Evolutionary conservation across 1,140 invertebrate species (phyloP).

Genomic region (Maniola jurtina): DNA sequence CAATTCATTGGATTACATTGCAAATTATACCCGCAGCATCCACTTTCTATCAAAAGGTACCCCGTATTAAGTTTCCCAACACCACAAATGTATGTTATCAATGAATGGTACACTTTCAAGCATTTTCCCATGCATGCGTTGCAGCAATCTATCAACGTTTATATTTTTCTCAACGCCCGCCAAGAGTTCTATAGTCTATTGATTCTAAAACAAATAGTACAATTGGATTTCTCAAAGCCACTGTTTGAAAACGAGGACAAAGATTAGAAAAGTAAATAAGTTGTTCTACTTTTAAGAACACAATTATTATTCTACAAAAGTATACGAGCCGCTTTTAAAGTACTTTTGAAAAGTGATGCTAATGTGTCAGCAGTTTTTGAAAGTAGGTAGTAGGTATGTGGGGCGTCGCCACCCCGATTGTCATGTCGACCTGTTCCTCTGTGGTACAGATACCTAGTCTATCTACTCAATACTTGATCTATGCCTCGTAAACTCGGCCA

Average conservation of each 20-base stretch:
- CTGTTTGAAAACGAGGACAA: conserved; percentile 8
- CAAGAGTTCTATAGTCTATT: conserved; percentile 22
- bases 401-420: too few relatives aligned
- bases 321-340: too few relatives aligned
- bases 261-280: conserved; percentile 5
- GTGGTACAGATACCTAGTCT: too few relatives aligned
- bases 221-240: conserved; percentile 23
- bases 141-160: conserved; percentile 25
- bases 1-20: too few relatives aligned
- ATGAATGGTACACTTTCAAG: conserved; percentile 28
- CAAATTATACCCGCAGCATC: neutral
- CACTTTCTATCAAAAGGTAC: conserved; percentile 16
- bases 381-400: too few relatives aligned
- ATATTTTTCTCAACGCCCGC: conserved; percentile 10
- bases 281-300: neutral
- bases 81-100: conserved; percentile 23
- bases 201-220: conserved; percentile 23
- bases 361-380: too few relatives aligned
- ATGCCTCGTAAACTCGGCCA: too few relatives aligned
- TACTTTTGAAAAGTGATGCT: too few relatives aligned
- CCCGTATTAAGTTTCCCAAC: conserved; percentile 15
- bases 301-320: too few relatives aligned
- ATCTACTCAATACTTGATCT: too few relatives aligned
- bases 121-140: conserved; percentile 27
- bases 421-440: too few relatives aligned